These are phyloP conservation scores for Asbolus verrucosus DNA, from an alignment of 1,140 invertebrate genomes.

Conservation along the genomic window DNA sequence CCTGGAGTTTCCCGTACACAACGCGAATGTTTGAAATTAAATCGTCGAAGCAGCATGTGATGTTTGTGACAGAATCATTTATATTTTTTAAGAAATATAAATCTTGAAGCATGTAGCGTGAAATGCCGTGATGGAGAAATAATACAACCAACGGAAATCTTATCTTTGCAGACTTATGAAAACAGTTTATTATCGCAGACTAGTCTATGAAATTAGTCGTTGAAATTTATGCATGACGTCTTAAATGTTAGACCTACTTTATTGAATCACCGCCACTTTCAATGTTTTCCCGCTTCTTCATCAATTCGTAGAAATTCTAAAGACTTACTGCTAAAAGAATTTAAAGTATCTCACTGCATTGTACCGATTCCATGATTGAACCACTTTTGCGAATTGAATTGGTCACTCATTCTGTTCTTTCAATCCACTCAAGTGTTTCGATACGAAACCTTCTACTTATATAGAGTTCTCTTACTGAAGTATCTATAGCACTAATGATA, in stretches of 20 bases:
- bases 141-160: constrained; percentile 22
- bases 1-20: not conserved
- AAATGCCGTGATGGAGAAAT: constrained; percentile 28
- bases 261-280: not conserved
- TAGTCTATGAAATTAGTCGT: constrained; percentile 4
- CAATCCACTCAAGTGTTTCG: too few relatives aligned
- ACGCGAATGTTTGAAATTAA: constrained; percentile 22
- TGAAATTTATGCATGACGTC: not conserved
- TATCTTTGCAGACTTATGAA: constrained; percentile 4
- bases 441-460: too few relatives aligned
- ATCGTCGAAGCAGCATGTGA: constrained; percentile 11
- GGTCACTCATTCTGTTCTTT: too few relatives aligned
- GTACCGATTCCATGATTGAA: too few relatives aligned
- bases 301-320: too few relatives aligned
- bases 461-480: too few relatives aligned
- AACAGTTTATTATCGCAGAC: constrained; percentile 1
- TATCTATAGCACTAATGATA: too few relatives aligned
- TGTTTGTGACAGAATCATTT: constrained; percentile 42
- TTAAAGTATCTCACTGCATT: too few relatives aligned
- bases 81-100: constrained; percentile 37
- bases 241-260: not conserved
- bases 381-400: too few relatives aligned
- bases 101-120: constrained; percentile 37
- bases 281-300: too few relatives aligned
- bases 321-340: too few relatives aligned